Conservation (phyloP, 2,113 vertebrate species). For the Leptobrachium ailaonicum region DNA sequence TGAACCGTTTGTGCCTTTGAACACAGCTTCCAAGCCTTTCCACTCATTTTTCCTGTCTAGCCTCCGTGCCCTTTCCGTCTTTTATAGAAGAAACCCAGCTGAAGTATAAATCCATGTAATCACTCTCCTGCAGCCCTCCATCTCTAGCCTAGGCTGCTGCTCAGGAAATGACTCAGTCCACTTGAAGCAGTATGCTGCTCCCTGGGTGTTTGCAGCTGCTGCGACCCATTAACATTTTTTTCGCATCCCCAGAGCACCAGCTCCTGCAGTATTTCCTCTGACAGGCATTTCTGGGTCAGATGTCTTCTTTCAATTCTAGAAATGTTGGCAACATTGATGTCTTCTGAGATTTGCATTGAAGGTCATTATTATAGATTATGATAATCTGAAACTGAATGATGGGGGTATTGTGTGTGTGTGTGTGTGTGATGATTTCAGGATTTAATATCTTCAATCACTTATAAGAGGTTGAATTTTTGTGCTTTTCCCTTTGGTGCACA, state of each 20-base stretch:
- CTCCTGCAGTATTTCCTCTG: neutral
- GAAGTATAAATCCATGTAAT: slow-evolving; percentile 29
- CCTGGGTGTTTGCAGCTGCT: neutral
- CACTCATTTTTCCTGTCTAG: slow-evolving; percentile 24
- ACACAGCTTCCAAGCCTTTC: neutral
- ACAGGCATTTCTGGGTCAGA: neutral
- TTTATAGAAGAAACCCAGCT: slow-evolving; percentile 13
- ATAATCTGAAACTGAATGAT: no score
- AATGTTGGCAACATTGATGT: neutral
- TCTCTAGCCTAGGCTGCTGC: slow-evolving; percentile 11
- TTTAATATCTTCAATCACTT: no score
- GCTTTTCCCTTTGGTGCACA: no score
- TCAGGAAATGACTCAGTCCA: slow-evolving; percentile 30
- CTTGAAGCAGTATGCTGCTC: neutral
- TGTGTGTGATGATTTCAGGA: no score
- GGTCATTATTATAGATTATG: no score
- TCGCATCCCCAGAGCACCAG: slow-evolving; percentile 4
- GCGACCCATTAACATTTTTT: neutral
- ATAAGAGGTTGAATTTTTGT: no score
- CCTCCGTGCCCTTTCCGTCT: neutral
- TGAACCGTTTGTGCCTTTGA: no score
- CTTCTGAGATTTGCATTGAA: neutral
- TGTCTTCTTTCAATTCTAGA: neutral
- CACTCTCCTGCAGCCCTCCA: neutral
- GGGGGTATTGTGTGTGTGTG: no score